Percentiles rank a stretch among this genome's conserved stretches.
Conservation (phyloP, 2,797 vertebrate species). For the Chrosomus eos region DNA sequence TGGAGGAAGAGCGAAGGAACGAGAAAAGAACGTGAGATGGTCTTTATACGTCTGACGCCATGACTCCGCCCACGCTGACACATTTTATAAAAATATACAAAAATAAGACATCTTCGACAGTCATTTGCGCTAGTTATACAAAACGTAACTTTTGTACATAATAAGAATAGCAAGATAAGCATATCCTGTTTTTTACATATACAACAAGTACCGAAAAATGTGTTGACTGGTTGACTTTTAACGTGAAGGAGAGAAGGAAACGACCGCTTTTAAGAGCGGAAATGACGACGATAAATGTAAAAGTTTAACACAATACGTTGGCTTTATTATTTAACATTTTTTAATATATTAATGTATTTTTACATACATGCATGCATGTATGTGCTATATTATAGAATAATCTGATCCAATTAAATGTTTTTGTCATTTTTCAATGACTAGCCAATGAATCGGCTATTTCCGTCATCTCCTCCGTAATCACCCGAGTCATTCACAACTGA, state of each 20-base stretch:
- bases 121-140: not conserved
- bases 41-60: slow-evolving; percentile 57
- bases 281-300: slow-evolving; percentile 16
- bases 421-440: not conserved
- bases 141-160: not conserved
- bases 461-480: slow-evolving; percentile 51
- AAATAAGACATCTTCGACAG: not conserved
- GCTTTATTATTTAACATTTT: not conserved
- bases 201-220: not conserved
- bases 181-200: not conserved
- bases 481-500: slow-evolving; percentile 60
- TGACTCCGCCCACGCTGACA: slow-evolving; percentile 34
- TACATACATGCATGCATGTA: accelerated
- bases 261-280: slow-evolving; percentile 1
- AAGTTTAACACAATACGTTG: slow-evolving; percentile 3
- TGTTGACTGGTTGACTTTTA: not conserved
- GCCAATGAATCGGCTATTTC: slow-evolving; percentile 50
- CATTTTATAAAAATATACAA: not conserved
- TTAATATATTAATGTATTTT: not conserved
- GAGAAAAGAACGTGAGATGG: slow-evolving; percentile 28
- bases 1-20: slow-evolving; percentile 66
- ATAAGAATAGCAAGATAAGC: not conserved
- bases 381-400: not conserved
- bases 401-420: not conserved
- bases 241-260: not conserved